Evolutionary conservation across 2,797 vertebrate genomes (phyloP), one percentile per base, ranked within the genome.

Genomic region (Harpagifer antarcticus): DNA sequence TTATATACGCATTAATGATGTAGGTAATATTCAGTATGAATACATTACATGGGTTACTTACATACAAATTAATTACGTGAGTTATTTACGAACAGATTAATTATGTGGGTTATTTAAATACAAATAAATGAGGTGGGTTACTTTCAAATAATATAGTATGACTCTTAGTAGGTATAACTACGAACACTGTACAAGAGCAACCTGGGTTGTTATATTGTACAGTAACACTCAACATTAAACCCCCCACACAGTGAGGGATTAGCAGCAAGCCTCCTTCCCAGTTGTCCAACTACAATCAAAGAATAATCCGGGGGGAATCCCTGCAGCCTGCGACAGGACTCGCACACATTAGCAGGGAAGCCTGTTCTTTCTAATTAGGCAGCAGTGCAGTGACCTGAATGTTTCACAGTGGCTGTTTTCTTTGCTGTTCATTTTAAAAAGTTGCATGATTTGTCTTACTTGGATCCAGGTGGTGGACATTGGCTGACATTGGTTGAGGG

Each of bases 271-370:
- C 61, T 81, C 64, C 81, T 89, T 79, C 66, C 54, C 69, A 72
- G 75, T 81, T 86, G 88, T 84, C 87, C 60, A 80, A 63, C 82
- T 67, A 79, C 80, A 86, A 81, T 83, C 74, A 88, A 74, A 68
- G 79, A 89, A 81, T 92, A 89, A 91, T 90, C 89, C 86, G 58
- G 54, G 55, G 90, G 89, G 89, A 89, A 87, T 91, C 90, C 90
- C 90, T 89, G 45, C 3, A 68, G 68, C 68, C 48, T 68, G 55
- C 19, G 72, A 52, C 78, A 87, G 63, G 81, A 86, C 83, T 70
- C 47, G 13, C 59, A 70, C 72, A 76, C 71, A 83, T 75, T 58
- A 83, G 47, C 37, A 55, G 23, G 23, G 3, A 70, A 61, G 45
- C 43, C 42, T 49, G 77, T 80, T 67, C 52, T 74, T 68, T 71